Percentiles rank a stretch among this genome's conserved stretches.
Evolutionary conservation across 2,888 invertebrate genomes (phyloP).

Genomic region (Pseudococcus longispinus): DNA sequence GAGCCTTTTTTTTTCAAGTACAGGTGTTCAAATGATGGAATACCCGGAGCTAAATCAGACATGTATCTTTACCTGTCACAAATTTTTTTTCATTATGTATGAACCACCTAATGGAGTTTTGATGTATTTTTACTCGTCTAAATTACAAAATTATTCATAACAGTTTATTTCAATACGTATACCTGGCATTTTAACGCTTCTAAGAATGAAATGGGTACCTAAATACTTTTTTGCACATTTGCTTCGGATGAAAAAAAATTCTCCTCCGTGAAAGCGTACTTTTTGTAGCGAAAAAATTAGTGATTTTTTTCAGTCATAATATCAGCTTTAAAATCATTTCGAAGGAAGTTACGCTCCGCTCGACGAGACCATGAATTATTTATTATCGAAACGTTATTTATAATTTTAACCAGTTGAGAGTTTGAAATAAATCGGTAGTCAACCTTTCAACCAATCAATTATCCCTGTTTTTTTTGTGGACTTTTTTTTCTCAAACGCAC

Average conservation of each 20-base stretch:
- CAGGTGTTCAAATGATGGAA: conserved; percentile 43
- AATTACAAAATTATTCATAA: conserved; percentile 43
- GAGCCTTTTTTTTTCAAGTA: conserved; percentile 24
- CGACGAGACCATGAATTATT: not conserved
- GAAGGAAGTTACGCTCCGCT: not conserved
- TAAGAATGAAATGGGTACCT: conserved; percentile 16
- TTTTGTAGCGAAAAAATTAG: not conserved
- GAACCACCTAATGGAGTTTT: conserved; percentile 36
- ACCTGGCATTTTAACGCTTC: conserved; percentile 16
- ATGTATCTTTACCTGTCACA: conserved; percentile 36
- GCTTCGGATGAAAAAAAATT: not conserved
- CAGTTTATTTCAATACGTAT: not conserved
- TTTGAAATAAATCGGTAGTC: not conserved
- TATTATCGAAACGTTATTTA: not conserved
- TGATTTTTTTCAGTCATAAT: not conserved
- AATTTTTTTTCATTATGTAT: conserved; percentile 27
- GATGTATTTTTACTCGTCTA: conserved; percentile 37
- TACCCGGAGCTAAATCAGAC: conserved; percentile 39
- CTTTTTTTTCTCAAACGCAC: not conserved
- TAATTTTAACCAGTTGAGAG: not conserved
- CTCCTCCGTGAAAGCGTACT: not conserved
- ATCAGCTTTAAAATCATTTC: not conserved
- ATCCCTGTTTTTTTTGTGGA: not conserved
- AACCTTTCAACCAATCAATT: not conserved
- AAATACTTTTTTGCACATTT: conserved; percentile 14